Conservation (phyloP, 2,797 vertebrate genomes). For the Parotocinclus haroldoi region DNA sequence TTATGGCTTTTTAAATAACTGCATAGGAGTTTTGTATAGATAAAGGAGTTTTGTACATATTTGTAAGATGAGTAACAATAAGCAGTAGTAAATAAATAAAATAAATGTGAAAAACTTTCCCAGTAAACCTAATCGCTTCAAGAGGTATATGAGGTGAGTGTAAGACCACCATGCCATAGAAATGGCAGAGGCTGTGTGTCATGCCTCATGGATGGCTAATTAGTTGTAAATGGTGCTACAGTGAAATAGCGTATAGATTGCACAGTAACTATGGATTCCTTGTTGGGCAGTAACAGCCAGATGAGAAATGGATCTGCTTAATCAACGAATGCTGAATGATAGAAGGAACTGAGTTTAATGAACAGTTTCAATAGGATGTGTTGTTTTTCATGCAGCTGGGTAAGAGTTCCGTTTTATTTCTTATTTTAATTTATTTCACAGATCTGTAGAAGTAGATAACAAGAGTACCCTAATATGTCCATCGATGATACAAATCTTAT, state of each 20-base stretch:
- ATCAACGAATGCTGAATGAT: constrained; percentile 48
- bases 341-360: constrained; percentile 20
- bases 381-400: too few relatives aligned
- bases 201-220: constrained; percentile 42
- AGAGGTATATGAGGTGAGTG: constrained; percentile 16
- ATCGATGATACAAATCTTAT: too few relatives aligned
- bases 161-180: constrained; percentile 25
- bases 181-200: constrained; percentile 28
- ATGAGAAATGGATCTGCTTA: constrained; percentile 44
- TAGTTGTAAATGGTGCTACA: constrained; percentile 39
- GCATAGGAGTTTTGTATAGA: too few relatives aligned
- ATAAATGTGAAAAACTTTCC: too few relatives aligned
- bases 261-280: constrained; percentile 48
- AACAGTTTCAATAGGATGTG: not conserved
- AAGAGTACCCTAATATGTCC: too few relatives aligned
- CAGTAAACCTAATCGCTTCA: not conserved
- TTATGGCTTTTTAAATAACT: too few relatives aligned
- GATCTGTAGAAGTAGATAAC: too few relatives aligned
- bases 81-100: too few relatives aligned
- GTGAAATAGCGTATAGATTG: constrained; percentile 50
- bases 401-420: too few relatives aligned
- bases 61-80: too few relatives aligned
- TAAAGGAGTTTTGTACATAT: too few relatives aligned
- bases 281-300: constrained; percentile 41
- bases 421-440: too few relatives aligned